These are phyloP conservation scores for Hyposmocoma kahamanoa DNA, from an alignment of 1,140 invertebrate genomes.

Conservation along the genomic window DNA sequence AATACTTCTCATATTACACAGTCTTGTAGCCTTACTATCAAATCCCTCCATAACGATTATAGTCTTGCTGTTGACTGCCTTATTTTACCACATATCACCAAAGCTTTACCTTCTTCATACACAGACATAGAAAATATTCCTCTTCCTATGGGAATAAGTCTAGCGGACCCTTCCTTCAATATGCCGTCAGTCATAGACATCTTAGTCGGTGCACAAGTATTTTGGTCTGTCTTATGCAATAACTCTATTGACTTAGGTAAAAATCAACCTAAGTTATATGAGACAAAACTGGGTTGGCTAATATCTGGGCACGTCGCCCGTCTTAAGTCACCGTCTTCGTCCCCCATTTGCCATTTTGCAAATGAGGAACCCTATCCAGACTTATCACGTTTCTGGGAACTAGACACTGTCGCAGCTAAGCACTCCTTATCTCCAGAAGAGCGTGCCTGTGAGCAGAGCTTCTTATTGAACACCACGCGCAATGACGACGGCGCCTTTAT, in stretches of 20 bases:
- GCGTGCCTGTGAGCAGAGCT: slow-evolving; percentile 14
- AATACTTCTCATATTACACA: slow-evolving; percentile 22
- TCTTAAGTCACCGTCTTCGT: neutral
- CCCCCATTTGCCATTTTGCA: slow-evolving; percentile 5
- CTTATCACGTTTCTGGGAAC: slow-evolving; percentile 19
- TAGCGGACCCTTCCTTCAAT: slow-evolving; percentile 32
- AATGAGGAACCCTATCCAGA: slow-evolving; percentile 1
- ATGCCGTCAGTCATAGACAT: slow-evolving; percentile 28
- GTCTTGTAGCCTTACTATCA: too few relatives aligned
- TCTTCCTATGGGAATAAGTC: slow-evolving; percentile 16
- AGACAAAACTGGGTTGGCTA: slow-evolving; percentile 26
- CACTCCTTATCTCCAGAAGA: slow-evolving; percentile 17
- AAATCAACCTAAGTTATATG: slow-evolving; percentile 21
- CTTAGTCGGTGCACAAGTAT: slow-evolving; percentile 26
- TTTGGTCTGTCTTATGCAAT: slow-evolving; percentile 21
- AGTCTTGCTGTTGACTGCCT: slow-evolving; percentile 19
- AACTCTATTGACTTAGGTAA: slow-evolving; percentile 23
- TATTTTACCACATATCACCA: slow-evolving; percentile 29
- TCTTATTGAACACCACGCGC: slow-evolving; percentile 12
- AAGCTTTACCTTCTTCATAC: slow-evolving; percentile 13
- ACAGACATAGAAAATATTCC: slow-evolving; percentile 16
- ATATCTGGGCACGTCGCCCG: slow-evolving; percentile 11
- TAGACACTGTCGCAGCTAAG: slow-evolving; percentile 14
- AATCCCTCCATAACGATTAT: slow-evolving; percentile 21
- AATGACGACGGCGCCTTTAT: slow-evolving; percentile 14